phyloP scores from a whole-genome alignment of 1,140 invertebrate genomes.

The Ptiloglossa arizonensis region DNA sequence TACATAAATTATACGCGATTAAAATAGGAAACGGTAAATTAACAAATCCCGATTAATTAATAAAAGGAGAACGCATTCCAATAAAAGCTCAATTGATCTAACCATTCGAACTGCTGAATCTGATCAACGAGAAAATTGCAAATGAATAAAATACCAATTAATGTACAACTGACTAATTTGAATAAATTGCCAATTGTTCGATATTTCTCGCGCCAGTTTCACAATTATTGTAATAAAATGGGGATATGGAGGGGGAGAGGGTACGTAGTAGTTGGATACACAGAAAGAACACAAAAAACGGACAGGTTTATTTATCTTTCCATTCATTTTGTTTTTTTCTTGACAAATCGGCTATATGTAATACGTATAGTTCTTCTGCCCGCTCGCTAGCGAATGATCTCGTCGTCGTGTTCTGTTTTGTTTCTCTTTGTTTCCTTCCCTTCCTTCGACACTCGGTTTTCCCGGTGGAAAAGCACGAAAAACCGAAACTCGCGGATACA shows the following conservation, averaged over 20 bases:
- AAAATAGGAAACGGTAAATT: too few relatives aligned
- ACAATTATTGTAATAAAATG: background rate
- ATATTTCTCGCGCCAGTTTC: background rate
- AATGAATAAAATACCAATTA: too few relatives aligned
- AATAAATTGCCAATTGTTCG: too few relatives aligned
- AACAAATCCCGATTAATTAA: too few relatives aligned
- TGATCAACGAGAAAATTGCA: too few relatives aligned
- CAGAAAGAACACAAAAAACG: constrained; percentile 72
- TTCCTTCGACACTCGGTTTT: constrained; percentile 58
- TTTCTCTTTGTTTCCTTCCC: constrained; percentile 36
- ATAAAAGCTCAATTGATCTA: too few relatives aligned
- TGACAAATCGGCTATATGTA: constrained; percentile 67
- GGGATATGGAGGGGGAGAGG: background rate
- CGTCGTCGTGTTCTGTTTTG: constrained; percentile 13
- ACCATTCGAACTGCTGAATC: too few relatives aligned
- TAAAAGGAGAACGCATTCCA: too few relatives aligned
- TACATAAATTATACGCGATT: too few relatives aligned
- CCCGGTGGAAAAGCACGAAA: background rate
- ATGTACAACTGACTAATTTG: too few relatives aligned
- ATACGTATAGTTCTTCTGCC: constrained; percentile 60
- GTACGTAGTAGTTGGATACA: constrained; percentile 52
- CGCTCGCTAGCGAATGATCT: constrained; percentile 57
- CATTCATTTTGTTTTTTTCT: constrained; percentile 59
- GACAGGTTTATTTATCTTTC: constrained; percentile 72
- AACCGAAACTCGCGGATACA: background rate